A percentile compares a stretch with the other conserved stretches of the same genome.
These are phyloP conservation scores for Hystrix brachyura DNA, from an alignment of 2,113 vertebrate species.

Conservation along the genomic window DNA sequence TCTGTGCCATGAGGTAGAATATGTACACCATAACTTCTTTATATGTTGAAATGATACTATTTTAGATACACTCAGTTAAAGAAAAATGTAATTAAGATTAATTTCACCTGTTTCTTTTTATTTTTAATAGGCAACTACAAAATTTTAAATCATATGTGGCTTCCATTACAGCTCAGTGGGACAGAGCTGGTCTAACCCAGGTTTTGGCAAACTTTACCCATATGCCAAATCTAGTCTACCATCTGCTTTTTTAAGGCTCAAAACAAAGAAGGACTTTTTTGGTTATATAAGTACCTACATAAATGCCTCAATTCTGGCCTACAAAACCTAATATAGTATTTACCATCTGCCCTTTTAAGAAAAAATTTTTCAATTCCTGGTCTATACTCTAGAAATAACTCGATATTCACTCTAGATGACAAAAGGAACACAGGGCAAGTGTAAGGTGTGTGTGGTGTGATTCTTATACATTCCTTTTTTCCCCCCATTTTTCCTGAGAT, in stretches of 20 bases:
- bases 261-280: not conserved
- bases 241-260: not conserved
- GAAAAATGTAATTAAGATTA: slow-evolving; percentile 10
- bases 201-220: not conserved
- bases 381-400: slow-evolving; percentile 10
- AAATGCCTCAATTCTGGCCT: not conserved
- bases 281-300: not conserved
- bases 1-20: not conserved
- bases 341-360: slow-evolving; percentile 3
- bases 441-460: not conserved
- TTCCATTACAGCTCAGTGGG: not conserved
- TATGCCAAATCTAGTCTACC: not conserved
- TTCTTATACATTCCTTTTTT: not conserved
- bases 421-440: slow-evolving; percentile 4
- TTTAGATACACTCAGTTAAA: not conserved
- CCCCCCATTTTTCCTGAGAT: not conserved
- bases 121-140: slow-evolving; percentile 42
- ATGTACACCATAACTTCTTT: not conserved
- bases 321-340: slow-evolving; percentile 30
- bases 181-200: not conserved
- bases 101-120: not conserved
- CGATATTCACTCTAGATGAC: not conserved
- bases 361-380: not conserved
- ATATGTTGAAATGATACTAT: not conserved
- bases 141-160: not conserved